phyloP scores from a whole-genome alignment of 2,113 vertebrate species.

The Ginglymostoma cirratum region DNA sequence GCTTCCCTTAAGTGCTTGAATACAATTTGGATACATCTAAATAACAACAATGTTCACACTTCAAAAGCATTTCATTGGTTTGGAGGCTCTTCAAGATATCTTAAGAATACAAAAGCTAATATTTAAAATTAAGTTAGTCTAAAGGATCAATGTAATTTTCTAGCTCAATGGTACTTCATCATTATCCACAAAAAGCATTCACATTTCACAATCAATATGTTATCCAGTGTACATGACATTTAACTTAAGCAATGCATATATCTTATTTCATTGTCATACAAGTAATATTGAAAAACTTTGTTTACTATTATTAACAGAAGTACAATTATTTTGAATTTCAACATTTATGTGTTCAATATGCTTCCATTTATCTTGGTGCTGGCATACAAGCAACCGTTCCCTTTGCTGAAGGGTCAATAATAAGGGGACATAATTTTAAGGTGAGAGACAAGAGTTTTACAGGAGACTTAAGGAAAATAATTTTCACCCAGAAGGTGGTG shows the following conservation, averaged over 20 bases:
- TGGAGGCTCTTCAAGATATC: neutral
- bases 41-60: neutral
- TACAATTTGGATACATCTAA: neutral
- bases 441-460: no score
- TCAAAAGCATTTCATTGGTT: neutral
- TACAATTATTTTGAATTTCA: neutral
- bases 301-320: neutral
- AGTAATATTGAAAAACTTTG: neutral
- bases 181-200: neutral
- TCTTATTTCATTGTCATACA: neutral
- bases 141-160: neutral
- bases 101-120: neutral
- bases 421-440: no score
- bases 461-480: no score
- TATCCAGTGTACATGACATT: neutral
- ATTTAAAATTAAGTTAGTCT: neutral
- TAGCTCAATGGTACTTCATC: neutral
- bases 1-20: neutral
- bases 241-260: neutral
- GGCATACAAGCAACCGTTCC: no score
- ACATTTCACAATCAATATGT: neutral
- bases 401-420: no score
- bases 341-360: neutral
- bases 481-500: no score
- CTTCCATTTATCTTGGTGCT: neutral